These are phyloP conservation scores for Atrichornis clamosus DNA, from an alignment of 2,113 vertebrate species.

Conservation along the genomic window DNA sequence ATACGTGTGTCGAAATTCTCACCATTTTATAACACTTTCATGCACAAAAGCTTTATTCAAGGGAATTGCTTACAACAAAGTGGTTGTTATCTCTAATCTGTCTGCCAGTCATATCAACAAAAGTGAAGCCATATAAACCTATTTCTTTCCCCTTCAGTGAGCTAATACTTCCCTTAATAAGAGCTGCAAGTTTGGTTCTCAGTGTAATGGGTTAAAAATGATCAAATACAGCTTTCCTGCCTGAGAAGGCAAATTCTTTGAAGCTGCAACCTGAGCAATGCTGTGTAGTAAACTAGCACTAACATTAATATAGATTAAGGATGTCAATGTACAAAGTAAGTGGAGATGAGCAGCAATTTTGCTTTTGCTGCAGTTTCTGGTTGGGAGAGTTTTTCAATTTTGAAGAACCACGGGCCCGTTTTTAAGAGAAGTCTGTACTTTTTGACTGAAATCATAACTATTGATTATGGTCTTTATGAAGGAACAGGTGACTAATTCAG, in stretches of 20 bases:
- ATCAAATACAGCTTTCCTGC: neutral
- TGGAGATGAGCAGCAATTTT: neutral
- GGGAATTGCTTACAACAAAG: constrained; percentile 33
- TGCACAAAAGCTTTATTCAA: constrained; percentile 22
- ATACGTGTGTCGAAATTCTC: neutral
- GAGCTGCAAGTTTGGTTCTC: neutral
- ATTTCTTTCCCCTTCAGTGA: neutral
- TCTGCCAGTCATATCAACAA: constrained; percentile 2
- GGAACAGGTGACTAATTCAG: neutral
- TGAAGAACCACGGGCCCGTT: neutral
- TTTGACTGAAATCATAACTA: neutral
- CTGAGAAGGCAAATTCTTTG: neutral
- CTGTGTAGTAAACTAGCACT: neutral
- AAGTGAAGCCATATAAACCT: neutral
- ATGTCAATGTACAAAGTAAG: neutral
- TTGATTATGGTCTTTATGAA: neutral
- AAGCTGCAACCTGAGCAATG: neutral
- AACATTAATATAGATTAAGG: neutral
- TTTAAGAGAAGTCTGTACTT: neutral
- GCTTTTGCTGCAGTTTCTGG: neutral
- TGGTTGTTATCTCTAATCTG: constrained; percentile 35
- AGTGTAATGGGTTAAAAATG: neutral
- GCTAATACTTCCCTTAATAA: neutral
- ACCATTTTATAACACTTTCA: neutral
- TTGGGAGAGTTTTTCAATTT: neutral